Percentiles rank a stretch among this genome's conserved stretches.
phyloP scores from a whole-genome alignment of 2,888 invertebrate species.

The Aphelenchoides bicaudatus region DNA sequence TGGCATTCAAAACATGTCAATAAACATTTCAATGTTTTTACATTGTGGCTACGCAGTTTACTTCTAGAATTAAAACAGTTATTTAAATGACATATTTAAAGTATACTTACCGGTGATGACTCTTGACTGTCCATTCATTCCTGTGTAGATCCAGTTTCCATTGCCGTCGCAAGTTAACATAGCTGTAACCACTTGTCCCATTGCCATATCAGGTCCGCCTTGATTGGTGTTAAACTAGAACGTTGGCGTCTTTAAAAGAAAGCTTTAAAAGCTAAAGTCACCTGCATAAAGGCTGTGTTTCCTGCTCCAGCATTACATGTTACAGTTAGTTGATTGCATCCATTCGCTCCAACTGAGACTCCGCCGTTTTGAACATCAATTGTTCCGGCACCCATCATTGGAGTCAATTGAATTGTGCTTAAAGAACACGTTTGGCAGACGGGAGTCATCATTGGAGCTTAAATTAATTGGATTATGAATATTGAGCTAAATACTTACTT shows the following conservation, averaged over 20 bases:
- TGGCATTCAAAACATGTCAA: too few relatives aligned
- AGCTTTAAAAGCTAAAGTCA: background rate
- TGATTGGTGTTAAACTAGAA: slow-evolving; percentile 8
- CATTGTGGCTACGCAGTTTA: slow-evolving; percentile 2
- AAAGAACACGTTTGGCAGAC: background rate
- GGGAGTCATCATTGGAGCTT: background rate
- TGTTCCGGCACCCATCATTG: background rate
- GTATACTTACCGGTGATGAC: too few relatives aligned
- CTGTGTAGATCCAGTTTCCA: background rate
- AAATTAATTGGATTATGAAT: too few relatives aligned
- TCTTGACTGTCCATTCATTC: background rate
- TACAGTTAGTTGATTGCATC: slow-evolving; percentile 1
- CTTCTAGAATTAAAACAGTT: too few relatives aligned
- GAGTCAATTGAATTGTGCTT: background rate
- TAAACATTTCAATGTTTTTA: too few relatives aligned
- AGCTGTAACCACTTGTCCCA: background rate
- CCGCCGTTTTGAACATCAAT: background rate
- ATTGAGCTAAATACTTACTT: too few relatives aligned
- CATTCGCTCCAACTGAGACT: background rate
- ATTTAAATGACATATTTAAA: too few relatives aligned
- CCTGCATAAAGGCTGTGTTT: background rate
- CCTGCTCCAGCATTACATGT: slow-evolving; percentile 8
- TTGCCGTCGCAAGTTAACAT: background rate
- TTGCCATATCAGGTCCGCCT: background rate
- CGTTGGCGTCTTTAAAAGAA: background rate